Percentiles rank a stretch among this genome's conserved stretches.
Conservation (phyloP, 92 coral and sea anemone species). For the Micromussa lordhowensis region DNA sequence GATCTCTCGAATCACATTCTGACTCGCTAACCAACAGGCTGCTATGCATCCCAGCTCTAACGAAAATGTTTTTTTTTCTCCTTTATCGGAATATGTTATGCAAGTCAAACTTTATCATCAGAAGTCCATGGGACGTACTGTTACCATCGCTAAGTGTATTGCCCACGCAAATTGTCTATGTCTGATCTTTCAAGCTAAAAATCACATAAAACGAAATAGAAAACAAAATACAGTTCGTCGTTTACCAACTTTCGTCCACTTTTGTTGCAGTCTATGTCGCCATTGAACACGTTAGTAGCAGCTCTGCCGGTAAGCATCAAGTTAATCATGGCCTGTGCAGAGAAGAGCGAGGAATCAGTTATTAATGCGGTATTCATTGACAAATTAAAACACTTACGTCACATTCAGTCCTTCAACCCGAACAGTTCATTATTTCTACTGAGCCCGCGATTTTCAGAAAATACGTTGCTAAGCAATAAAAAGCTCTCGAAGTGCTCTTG, state of each 20-base stretch:
- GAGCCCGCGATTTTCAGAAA: background rate
- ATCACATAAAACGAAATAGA: background rate
- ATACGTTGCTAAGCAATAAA: background rate
- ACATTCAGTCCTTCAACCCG: background rate
- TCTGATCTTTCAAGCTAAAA: background rate
- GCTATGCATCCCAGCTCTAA: too few relatives aligned
- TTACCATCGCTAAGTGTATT: too few relatives aligned
- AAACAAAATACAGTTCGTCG: background rate
- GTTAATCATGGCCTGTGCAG: constrained; percentile 75
- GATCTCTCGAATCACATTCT: too few relatives aligned
- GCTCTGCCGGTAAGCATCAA: constrained; percentile 84
- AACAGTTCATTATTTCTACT: background rate
- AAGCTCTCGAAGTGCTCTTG: background rate
- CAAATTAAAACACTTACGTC: background rate
- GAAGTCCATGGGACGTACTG: too few relatives aligned
- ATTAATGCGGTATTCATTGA: background rate
- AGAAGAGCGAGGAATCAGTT: background rate
- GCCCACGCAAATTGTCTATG: too few relatives aligned
- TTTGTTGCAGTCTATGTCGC: constrained; percentile 69
- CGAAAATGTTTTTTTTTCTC: background rate
- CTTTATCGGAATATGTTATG: background rate
- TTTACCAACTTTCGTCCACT: constrained; percentile 75
- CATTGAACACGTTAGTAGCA: constrained; percentile 72
- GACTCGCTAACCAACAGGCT: too few relatives aligned
- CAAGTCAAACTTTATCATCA: background rate